Evolutionary conservation across 2,797 vertebrate species (phyloP).

Genomic region (Hylomyscus alleni): DNA sequence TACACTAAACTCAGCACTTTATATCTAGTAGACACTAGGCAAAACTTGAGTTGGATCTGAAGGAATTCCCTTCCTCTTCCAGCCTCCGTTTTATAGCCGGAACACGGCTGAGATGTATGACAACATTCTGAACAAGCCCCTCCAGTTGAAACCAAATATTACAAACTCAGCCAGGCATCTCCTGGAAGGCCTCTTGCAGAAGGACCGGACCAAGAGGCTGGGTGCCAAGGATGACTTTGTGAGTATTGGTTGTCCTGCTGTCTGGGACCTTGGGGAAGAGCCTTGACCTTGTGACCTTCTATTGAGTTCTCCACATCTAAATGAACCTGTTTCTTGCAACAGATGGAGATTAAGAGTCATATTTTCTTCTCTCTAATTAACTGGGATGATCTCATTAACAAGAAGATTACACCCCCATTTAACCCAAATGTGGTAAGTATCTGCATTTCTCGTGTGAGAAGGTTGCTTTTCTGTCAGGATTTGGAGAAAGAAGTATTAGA

Average conservation of each 20-base stretch:
- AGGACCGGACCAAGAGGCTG: slow-evolving; percentile 96
- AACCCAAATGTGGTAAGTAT: slow-evolving; percentile 98
- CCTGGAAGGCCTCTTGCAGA: slow-evolving; percentile 97
- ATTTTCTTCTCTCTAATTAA: slow-evolving; percentile 99
- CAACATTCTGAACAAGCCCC: slow-evolving; percentile 99
- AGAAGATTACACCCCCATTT: slow-evolving; percentile 99
- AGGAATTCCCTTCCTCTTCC: slow-evolving; percentile 30
- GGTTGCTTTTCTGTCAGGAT: background rate
- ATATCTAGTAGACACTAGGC: background rate
- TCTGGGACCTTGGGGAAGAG: background rate
- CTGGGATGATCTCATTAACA: slow-evolving; percentile 99
- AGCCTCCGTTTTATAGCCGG: slow-evolving; percentile 99
- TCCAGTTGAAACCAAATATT: slow-evolving; percentile 99
- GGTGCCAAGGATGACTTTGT: slow-evolving; percentile 98
- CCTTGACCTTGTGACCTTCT: slow-evolving; percentile 4
- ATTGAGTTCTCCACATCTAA: slow-evolving; percentile 75
- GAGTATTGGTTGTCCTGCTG: slow-evolving; percentile 87
- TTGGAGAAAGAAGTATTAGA: background rate
- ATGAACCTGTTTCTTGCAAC: slow-evolving; percentile 87
- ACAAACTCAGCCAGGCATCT: slow-evolving; percentile 97
- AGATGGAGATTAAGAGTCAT: slow-evolving; percentile 99
- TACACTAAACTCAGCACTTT: background rate
- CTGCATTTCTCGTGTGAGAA: slow-evolving; percentile 72
- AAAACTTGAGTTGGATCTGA: background rate
- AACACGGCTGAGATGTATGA: slow-evolving; percentile 99